A percentile compares a stretch with the other conserved stretches of the same genome.
Evolutionary conservation across 1,140 invertebrate species (phyloP).

Genomic region (Ericerus pela): DNA sequence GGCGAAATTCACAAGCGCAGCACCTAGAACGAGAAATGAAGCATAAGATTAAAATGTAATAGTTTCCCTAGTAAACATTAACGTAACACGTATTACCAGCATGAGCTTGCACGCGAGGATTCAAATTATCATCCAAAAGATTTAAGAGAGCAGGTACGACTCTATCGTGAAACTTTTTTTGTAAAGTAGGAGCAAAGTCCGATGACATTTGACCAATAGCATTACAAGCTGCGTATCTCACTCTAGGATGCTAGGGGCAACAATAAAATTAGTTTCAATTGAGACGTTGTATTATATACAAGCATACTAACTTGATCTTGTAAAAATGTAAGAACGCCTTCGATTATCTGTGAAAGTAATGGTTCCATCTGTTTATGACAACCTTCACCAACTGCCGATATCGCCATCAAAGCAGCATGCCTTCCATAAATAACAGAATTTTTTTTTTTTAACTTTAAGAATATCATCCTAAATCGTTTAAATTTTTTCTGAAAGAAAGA

Average conservation of each 20-base stretch:
- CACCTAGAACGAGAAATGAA: conserved; percentile 32
- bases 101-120: conserved; percentile 87
- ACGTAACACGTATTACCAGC: conserved; percentile 36
- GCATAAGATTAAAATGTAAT: background rate
- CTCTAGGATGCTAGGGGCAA: conserved; percentile 64
- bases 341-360: conserved; percentile 78
- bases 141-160: conserved; percentile 79
- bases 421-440: conserved; percentile 32
- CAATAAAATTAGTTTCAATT: conserved; percentile 13
- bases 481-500: background rate
- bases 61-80: background rate
- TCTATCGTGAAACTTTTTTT: conserved; percentile 94
- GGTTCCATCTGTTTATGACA: conserved; percentile 96
- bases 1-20: conserved; percentile 96
- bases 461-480: background rate
- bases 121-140: conserved; percentile 75
- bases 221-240: conserved; percentile 94
- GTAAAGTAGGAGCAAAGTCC: conserved; percentile 91
- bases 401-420: conserved; percentile 94
- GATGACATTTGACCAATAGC: conserved; percentile 98
- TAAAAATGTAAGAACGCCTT: conserved; percentile 74
- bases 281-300: conserved; percentile 13
- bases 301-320: conserved; percentile 55
- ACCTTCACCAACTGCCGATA: conserved; percentile 95
- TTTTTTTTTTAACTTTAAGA: no score